These are phyloP conservation scores for Coelinius sp. DNA, from an alignment of 2,888 invertebrate genomes.

Conservation along the genomic window DNA sequence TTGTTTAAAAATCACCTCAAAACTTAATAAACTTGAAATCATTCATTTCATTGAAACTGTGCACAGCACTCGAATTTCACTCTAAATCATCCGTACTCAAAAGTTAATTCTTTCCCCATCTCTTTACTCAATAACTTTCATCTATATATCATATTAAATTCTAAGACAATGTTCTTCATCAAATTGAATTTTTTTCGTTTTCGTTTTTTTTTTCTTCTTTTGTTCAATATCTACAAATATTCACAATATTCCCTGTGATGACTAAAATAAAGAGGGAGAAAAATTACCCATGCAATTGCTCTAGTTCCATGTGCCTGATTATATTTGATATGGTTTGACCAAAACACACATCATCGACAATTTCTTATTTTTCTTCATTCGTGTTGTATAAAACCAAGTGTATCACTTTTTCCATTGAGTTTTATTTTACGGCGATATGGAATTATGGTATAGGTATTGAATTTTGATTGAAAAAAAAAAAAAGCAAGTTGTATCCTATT, in stretches of 20 bases:
- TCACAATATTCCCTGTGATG: slow-evolving; percentile 33
- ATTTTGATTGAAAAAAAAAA: slow-evolving; percentile 3
- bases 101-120: background rate
- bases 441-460: background rate
- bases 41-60: slow-evolving; percentile 17
- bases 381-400: slow-evolving; percentile 39
- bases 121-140: slow-evolving; percentile 23
- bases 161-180: slow-evolving; percentile 8
- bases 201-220: slow-evolving; percentile 12
- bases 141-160: slow-evolving; percentile 30
- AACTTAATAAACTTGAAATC: background rate
- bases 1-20: slow-evolving; percentile 25
- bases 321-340: background rate
- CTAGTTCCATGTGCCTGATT: background rate
- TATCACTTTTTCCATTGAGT: slow-evolving; percentile 10
- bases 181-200: background rate
- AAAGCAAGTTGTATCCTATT: slow-evolving; percentile 21
- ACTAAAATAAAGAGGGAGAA: slow-evolving; percentile 8
- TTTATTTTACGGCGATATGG: slow-evolving; percentile 32
- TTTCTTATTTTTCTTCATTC: slow-evolving; percentile 22
- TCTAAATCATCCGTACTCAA: background rate
- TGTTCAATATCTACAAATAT: slow-evolving; percentile 42
- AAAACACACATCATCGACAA: slow-evolving; percentile 9
- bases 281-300: background rate
- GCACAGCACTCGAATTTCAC: slow-evolving; percentile 33